Percentiles rank a stretch among this genome's conserved stretches.
These are phyloP conservation scores for Adelges cooleyi DNA, from an alignment of 1,140 invertebrate genomes.

Conservation along the genomic window DNA sequence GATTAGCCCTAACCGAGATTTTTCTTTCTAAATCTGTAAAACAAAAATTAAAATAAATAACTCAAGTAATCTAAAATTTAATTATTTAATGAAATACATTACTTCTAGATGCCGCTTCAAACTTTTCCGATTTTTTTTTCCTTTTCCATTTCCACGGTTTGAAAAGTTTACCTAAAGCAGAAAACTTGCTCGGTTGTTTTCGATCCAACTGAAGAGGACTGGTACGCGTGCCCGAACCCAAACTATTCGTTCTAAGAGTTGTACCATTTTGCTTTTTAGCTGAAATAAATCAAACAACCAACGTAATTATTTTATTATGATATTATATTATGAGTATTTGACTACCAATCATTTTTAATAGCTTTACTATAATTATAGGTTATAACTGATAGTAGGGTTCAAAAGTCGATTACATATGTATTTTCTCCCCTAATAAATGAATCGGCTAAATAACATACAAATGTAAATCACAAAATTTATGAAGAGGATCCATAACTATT, in stretches of 20 bases:
- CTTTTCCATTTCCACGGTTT: slow-evolving; percentile 98
- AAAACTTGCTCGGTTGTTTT: slow-evolving; percentile 71
- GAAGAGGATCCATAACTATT: too few relatives aligned
- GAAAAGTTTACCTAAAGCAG: slow-evolving; percentile 84
- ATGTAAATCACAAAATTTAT: too few relatives aligned
- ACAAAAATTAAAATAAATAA: slow-evolving; percentile 34
- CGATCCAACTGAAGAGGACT: slow-evolving; percentile 57
- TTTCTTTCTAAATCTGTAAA: slow-evolving; percentile 86
- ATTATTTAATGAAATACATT: slow-evolving; percentile 41
- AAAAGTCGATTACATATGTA: too few relatives aligned
- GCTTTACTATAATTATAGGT: too few relatives aligned
- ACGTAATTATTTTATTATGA: slow-evolving; percentile 35
- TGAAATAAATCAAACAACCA: slow-evolving; percentile 49
- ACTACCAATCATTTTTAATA: too few relatives aligned
- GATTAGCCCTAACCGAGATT: slow-evolving; percentile 91
- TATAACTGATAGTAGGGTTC: too few relatives aligned
- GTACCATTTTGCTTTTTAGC: slow-evolving; percentile 88
- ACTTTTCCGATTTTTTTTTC: slow-evolving; percentile 97
- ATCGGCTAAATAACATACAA: too few relatives aligned
- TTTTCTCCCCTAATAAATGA: too few relatives aligned
- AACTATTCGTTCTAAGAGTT: slow-evolving; percentile 69
- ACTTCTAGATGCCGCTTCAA: slow-evolving; percentile 91
- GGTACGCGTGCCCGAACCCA: slow-evolving; percentile 64
- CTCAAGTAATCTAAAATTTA: too few relatives aligned
- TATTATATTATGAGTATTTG: too few relatives aligned